phyloP scores from a whole-genome alignment of 1,140 invertebrate species.

The Diachasma alloeum region DNA sequence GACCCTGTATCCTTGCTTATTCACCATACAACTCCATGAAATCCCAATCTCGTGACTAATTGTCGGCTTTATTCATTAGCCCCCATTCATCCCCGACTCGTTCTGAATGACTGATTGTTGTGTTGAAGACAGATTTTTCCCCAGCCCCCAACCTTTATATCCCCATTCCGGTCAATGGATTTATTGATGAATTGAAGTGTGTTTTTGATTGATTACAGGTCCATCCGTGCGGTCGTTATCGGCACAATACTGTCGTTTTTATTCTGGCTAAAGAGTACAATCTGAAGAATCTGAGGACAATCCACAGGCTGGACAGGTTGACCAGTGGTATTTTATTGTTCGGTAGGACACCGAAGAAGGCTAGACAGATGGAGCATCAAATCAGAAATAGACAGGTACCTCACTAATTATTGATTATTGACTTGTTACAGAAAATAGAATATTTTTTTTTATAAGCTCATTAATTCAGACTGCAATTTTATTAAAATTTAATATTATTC shows the following conservation, averaged over 20 bases:
- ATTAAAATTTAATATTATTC: neutral
- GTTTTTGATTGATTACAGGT: constrained; percentile 70
- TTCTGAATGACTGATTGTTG: neutral
- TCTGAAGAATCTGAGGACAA: constrained; percentile 91
- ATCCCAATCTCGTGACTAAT: neutral
- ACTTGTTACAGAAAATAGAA: too few species aligned
- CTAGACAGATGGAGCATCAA: constrained; percentile 92
- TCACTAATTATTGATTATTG: too few species aligned
- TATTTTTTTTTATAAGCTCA: too few species aligned
- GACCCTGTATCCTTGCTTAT: neutral
- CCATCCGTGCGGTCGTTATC: constrained; percentile 95
- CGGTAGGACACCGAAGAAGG: constrained; percentile 90
- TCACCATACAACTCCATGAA: neutral
- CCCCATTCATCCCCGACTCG: neutral
- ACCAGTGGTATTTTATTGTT: constrained; percentile 95
- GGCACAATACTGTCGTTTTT: constrained; percentile 95
- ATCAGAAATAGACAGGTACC: constrained; percentile 80
- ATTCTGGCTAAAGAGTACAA: constrained; percentile 97
- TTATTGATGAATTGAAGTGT: neutral
- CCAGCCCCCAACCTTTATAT: too few species aligned
- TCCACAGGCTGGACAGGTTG: constrained; percentile 89
- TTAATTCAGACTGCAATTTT: neutral
- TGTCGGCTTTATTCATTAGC: neutral
- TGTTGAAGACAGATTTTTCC: neutral
- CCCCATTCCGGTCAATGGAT: neutral